Evolutionary conservation across 2,113 vertebrate species (phyloP).

Genomic region (Lethenteron camtschaticum): DNA sequence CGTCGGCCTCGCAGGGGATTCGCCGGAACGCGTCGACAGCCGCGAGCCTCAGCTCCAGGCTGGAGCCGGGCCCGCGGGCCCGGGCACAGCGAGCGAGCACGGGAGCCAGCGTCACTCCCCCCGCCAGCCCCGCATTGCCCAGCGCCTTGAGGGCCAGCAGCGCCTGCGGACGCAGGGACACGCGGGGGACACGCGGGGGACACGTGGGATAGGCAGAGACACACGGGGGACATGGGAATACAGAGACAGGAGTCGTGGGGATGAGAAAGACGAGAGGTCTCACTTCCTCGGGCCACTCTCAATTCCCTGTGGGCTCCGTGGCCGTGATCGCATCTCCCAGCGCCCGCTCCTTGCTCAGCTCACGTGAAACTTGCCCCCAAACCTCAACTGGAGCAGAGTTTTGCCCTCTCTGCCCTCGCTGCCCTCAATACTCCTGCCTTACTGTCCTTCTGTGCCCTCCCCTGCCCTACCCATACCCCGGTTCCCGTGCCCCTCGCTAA

Average conservation of each 20-base stretch:
- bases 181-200: too few species aligned
- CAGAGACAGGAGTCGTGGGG: too few species aligned
- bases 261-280: too few species aligned
- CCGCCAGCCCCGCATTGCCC: conserved; percentile 35
- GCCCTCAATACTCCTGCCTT: background rate
- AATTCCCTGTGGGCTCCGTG: too few species aligned
- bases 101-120: conserved; percentile 17
- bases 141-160: conserved; percentile 37
- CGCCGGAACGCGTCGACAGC: conserved; percentile 45
- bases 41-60: conserved; percentile 24
- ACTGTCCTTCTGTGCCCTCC: background rate
- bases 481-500: too few species aligned
- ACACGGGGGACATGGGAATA: too few species aligned
- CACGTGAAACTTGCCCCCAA: too few species aligned
- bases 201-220: too few species aligned
- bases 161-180: conserved; percentile 19
- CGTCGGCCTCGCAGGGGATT: conserved; percentile 33
- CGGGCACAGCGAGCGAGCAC: conserved; percentile 19
- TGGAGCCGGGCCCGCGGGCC: conserved; percentile 15
- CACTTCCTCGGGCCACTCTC: too few species aligned
- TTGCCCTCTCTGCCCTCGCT: background rate
- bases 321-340: too few species aligned
- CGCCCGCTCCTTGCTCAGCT: too few species aligned
- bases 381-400: too few species aligned
- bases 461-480: background rate